Evolutionary conservation across 2,888 invertebrate species (phyloP).

Genomic region (Lasioglossum oenotherae): DNA sequence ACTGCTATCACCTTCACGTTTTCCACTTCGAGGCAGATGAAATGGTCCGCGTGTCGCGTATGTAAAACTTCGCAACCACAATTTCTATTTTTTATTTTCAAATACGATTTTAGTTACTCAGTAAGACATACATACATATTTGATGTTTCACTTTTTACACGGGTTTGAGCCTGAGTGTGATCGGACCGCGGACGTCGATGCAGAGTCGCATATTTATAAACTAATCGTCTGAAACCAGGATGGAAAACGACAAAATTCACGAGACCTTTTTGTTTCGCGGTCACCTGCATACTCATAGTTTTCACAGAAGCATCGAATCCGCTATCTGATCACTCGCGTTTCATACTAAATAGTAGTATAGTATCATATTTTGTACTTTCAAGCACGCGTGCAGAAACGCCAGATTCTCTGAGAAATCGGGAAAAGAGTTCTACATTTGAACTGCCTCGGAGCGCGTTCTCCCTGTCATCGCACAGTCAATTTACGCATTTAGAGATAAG

Average conservation of each 20-base stretch:
- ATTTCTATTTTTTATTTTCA: neutral
- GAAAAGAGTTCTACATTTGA: conserved; percentile 19
- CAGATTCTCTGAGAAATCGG: neutral
- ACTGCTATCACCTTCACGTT: neutral
- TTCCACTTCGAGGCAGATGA: conserved; percentile 37
- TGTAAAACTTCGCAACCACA: neutral
- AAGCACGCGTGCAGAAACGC: neutral
- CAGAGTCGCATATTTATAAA: neutral
- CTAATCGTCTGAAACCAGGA: neutral
- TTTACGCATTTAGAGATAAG: conserved; percentile 11
- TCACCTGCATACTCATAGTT: neutral
- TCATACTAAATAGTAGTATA: neutral
- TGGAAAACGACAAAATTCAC: neutral
- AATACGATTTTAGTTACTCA: neutral
- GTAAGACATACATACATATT: neutral
- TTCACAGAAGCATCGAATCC: neutral
- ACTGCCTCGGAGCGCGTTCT: conserved; percentile 38
- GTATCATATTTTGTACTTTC: neutral
- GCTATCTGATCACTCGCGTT: neutral
- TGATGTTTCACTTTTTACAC: neutral
- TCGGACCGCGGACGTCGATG: neutral
- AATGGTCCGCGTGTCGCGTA: neutral
- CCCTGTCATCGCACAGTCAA: conserved; percentile 17
- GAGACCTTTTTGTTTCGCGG: neutral
- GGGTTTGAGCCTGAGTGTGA: neutral